Conservation (phyloP, 2,888 invertebrate species). For the Leptinotarsa tumamoca region DNA sequence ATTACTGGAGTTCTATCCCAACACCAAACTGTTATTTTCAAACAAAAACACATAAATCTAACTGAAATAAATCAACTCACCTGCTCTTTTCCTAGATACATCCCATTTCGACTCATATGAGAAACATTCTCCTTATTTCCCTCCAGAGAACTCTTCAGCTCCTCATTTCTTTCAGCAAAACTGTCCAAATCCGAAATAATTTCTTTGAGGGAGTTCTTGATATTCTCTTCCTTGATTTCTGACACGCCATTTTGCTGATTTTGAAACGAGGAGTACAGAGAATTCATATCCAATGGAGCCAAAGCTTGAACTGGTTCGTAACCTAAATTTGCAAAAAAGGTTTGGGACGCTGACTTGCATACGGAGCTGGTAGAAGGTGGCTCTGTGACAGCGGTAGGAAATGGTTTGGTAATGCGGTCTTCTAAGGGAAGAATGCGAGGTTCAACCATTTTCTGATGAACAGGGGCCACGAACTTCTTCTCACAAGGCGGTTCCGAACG, state of each 20-base stretch:
- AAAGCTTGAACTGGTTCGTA: slow-evolving; percentile 49
- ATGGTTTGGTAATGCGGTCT: not conserved
- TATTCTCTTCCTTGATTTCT: slow-evolving; percentile 69
- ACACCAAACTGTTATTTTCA: too few relatives aligned
- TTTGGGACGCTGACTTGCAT: slow-evolving; percentile 25
- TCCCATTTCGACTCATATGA: not conserved
- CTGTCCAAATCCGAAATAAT: slow-evolving; percentile 74
- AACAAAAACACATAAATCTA: too few relatives aligned
- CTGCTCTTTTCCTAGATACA: slow-evolving; percentile 32
- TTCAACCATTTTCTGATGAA: not conserved
- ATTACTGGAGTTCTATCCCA: too few relatives aligned
- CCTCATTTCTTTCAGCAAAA: slow-evolving; percentile 68
- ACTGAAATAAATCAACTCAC: slow-evolving; percentile 27
- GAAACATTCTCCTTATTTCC: slow-evolving; percentile 30
- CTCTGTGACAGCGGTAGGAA: not conserved
- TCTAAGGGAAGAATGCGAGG: not conserved
- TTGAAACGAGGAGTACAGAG: slow-evolving; percentile 35
- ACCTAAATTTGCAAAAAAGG: slow-evolving; percentile 38
- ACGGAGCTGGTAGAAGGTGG: not conserved
- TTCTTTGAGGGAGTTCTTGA: slow-evolving; percentile 71
- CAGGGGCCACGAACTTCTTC: slow-evolving; percentile 1
- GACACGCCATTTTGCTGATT: slow-evolving; percentile 35
- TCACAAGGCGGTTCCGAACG: not conserved
- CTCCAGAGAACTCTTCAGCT: slow-evolving; percentile 49
- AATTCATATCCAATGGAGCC: slow-evolving; percentile 39